A percentile compares a stretch with the other conserved stretches of the same genome.
Conservation (phyloP, 2,888 invertebrate genomes). For the Apodemia mormo region DNA sequence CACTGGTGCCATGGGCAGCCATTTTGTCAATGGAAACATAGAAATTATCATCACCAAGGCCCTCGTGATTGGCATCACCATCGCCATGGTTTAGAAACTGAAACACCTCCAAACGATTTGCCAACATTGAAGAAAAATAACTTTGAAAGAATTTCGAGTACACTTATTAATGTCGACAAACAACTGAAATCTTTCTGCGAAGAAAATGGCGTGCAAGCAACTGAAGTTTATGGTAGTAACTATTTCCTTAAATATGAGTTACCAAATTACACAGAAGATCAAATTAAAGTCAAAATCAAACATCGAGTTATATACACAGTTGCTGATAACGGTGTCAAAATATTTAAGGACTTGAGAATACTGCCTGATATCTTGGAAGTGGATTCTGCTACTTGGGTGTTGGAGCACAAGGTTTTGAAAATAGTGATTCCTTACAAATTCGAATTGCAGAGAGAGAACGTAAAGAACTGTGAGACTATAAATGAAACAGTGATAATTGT, state of each 20-base stretch:
- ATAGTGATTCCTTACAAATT: constrained; percentile 19
- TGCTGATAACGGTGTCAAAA: background rate
- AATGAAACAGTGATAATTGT: constrained; percentile 15
- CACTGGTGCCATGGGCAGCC: background rate
- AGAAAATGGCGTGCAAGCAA: constrained; percentile 1
- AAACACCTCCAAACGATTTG: too few species aligned
- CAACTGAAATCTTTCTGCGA: constrained; percentile 17
- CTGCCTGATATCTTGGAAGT: constrained; percentile 21
- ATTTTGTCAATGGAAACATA: too few species aligned
- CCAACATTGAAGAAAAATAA: background rate
- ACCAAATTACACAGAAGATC: background rate
- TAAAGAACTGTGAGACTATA: constrained; percentile 9
- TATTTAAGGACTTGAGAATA: constrained; percentile 23
- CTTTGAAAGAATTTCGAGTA: constrained; percentile 23
- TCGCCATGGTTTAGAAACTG: background rate
- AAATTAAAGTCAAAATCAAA: constrained; percentile 23
- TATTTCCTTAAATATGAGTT: constrained; percentile 20
- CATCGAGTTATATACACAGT: constrained; percentile 21
- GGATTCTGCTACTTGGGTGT: background rate
- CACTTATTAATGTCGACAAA: constrained; percentile 20
- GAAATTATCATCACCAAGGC: background rate
- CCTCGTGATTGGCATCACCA: background rate
- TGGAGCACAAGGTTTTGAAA: constrained; percentile 17
- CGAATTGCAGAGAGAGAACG: background rate
- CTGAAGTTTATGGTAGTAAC: constrained; percentile 22